These are phyloP conservation scores for Hemithea aestivaria DNA, from an alignment of 2,888 invertebrate genomes.

Conservation along the genomic window DNA sequence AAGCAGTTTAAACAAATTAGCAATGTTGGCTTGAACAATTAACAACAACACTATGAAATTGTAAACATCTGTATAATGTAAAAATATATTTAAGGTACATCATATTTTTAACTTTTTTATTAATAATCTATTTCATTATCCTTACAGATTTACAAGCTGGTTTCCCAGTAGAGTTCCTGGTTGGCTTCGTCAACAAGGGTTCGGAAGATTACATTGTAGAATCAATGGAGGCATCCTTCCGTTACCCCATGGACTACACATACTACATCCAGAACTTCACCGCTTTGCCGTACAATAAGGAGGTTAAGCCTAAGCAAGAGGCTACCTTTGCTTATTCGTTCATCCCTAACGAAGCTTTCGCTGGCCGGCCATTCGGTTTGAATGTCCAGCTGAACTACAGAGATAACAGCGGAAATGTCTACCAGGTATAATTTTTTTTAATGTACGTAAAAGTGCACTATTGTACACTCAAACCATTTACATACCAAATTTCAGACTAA, in stretches of 20 bases:
- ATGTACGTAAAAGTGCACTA: too few species aligned
- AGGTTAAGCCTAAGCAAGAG: slow-evolving; percentile 94
- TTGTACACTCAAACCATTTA: too few species aligned
- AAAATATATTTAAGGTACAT: too few species aligned
- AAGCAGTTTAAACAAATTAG: too few species aligned
- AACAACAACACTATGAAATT: too few species aligned
- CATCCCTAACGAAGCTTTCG: slow-evolving; percentile 96
- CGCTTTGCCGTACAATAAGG: slow-evolving; percentile 90
- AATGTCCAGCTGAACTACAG: slow-evolving; percentile 95
- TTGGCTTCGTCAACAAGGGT: slow-evolving; percentile 98
- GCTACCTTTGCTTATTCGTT: slow-evolving; percentile 97
- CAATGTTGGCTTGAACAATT: too few species aligned
- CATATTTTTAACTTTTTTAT: too few species aligned
- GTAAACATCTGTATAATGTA: too few species aligned
- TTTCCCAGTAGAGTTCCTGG: slow-evolving; percentile 94
- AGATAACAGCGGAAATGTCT: slow-evolving; percentile 82
- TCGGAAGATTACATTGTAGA: slow-evolving; percentile 94
- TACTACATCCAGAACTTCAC: slow-evolving; percentile 99
- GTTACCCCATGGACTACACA: slow-evolving; percentile 99
- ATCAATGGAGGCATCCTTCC: slow-evolving; percentile 97
- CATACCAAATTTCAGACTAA: slow-evolving; percentile 22
- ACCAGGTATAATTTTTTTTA: too few species aligned
- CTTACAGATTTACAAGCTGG: slow-evolving; percentile 93
- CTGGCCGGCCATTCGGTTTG: slow-evolving; percentile 97
- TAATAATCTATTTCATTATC: not conserved